Base-by-base conservation (phyloP, 2,797 vertebrate species). In the Chaunax sp. region DNA sequence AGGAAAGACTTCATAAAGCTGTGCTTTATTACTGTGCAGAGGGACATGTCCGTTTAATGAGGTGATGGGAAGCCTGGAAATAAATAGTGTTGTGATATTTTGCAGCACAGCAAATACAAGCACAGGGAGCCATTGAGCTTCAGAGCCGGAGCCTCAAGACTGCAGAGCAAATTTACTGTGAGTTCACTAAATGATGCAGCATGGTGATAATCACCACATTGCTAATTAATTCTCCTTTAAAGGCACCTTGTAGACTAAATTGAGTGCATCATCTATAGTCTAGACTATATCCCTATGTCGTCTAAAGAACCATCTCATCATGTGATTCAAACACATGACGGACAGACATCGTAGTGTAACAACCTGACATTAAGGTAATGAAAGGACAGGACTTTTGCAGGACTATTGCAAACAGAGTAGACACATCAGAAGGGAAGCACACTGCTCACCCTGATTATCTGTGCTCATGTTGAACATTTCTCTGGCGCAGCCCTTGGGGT, bases 11-110 rank as follows among this genome's bases (percentile, higher is more conserved):
- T 78, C 45, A 70, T 59, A 58, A 71, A 76, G 69, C 61, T 22
- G 49, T 20, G 14, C 45, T 80, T 79, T 82, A 83, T 76, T 79
- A 15, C 66, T 35, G 75, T 66, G 75, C 77, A 62, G 65, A 64
- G 82, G 85, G 83, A 80, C 75, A 19, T 83, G 84, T 86, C 78
- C 72, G 62, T 85, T 89, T 87, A 89, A 89, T 87, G 86, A 80
- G 82, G 78, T 77, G 82, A 83, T 82, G 78, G 67, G 81, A 85
- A 88, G 80, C 82, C 79, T 80, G 68, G 75, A 85, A 90, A 90
- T 83, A 69, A 89, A 83, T 79, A 72, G 82, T 61, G 84, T 75
- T 82, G 81, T 74, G 78, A 85, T 88, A 69, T 89, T 81, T 73
- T 87, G 66, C 77, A 69, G 83, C 82, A 77, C 74, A 16, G 80